Conservation (phyloP, 2,113 vertebrate species). For the Pachypanchax playfairii region DNA sequence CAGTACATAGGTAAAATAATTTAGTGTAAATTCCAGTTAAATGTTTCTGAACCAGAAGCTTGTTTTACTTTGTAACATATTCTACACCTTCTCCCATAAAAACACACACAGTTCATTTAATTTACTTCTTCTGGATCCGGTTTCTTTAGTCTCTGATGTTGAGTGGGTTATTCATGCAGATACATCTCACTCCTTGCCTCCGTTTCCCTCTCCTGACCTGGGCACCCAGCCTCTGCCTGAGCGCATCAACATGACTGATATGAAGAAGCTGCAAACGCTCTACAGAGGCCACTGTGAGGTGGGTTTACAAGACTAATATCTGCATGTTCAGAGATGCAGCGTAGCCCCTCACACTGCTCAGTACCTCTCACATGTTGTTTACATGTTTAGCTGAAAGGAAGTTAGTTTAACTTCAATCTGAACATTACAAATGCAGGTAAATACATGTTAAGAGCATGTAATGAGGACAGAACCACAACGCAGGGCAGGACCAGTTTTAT, state of each 20-base stretch:
- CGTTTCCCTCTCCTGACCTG: constrained; percentile 88
- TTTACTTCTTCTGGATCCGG: background rate
- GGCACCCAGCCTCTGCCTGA: constrained; percentile 84
- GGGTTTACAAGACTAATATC: constrained; percentile 10
- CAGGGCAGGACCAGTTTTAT: background rate
- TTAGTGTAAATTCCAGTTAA: no score
- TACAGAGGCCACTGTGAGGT: constrained; percentile 98
- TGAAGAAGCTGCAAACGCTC: constrained; percentile 89
- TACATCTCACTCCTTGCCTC: constrained; percentile 88
- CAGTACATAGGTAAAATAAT: constrained; percentile 96
- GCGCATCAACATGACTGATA: constrained; percentile 83
- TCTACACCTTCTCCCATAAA: background rate
- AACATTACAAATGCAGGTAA: no score
- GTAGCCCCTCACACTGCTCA: background rate
- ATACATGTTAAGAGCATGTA: background rate
- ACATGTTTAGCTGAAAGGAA: no score
- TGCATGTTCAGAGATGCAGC: background rate
- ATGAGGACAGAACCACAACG: background rate
- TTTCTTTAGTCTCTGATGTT: background rate
- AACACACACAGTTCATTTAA: background rate
- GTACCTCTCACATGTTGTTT: background rate
- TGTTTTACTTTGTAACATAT: background rate
- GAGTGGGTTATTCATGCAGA: constrained; percentile 74
- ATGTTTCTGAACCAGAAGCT: no score
- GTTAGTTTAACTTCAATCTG: no score